Conservation (phyloP, 2,888 invertebrate species). For the Operophtera brumata region DNA sequence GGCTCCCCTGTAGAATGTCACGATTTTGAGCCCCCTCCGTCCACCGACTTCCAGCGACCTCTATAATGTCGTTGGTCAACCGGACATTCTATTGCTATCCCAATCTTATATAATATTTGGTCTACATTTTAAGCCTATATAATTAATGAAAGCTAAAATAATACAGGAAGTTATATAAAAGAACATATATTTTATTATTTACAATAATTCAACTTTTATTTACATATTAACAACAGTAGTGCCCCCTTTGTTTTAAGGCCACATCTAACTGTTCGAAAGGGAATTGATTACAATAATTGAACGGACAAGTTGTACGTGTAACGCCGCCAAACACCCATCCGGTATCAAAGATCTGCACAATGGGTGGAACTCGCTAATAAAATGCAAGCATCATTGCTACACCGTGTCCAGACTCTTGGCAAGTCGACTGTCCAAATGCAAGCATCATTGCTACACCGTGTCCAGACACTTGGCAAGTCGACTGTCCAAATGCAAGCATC, state of each 20-base stretch:
- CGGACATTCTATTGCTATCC: too few species aligned
- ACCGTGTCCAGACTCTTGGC: too few species aligned
- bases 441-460: too few species aligned
- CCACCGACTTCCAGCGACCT: too few species aligned
- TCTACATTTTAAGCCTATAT: too few species aligned
- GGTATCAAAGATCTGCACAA: slow-evolving; percentile 13
- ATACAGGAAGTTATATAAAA: slow-evolving; percentile 65
- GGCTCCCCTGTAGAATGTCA: too few species aligned
- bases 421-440: too few species aligned
- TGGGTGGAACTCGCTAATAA: slow-evolving; percentile 22
- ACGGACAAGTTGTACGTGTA: slow-evolving; percentile 20
- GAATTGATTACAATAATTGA: slow-evolving; percentile 59
- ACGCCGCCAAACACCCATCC: slow-evolving; percentile 12
- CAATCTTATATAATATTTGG: too few species aligned
- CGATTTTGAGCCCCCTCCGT: too few species aligned
- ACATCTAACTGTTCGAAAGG: slow-evolving; percentile 66
- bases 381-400: slow-evolving; percentile 1
- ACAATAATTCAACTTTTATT: slow-evolving; percentile 80
- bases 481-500: too few species aligned
- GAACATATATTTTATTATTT: slow-evolving; percentile 80
- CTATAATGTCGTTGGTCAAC: too few species aligned
- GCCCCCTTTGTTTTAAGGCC: slow-evolving; percentile 59
- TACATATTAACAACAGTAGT: slow-evolving; percentile 79
- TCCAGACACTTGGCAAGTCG: too few species aligned
- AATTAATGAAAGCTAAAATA: slow-evolving; percentile 24